Conservation (phyloP, 2,888 invertebrate species). For the Gryllus longicercus region DNA sequence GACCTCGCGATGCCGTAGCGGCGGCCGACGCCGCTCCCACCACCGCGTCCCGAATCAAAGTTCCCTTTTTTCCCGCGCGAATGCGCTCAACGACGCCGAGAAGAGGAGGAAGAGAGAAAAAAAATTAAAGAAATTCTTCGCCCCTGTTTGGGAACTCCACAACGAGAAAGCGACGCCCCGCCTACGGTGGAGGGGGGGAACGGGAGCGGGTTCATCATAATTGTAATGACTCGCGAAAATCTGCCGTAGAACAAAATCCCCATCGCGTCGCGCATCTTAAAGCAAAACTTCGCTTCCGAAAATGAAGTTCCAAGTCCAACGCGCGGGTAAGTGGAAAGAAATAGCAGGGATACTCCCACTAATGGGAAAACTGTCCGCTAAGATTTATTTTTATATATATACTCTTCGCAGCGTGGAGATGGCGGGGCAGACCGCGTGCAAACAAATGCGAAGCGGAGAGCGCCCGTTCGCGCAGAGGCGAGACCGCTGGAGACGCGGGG, state of each 20-base stretch:
- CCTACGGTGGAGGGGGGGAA: not conserved
- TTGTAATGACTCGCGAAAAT: conserved; percentile 17
- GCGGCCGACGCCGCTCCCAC: too few relatives aligned
- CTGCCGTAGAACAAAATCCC: not conserved
- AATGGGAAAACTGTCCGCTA: not conserved
- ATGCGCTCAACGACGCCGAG: not conserved
- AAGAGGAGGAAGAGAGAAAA: not conserved
- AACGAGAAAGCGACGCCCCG: not conserved
- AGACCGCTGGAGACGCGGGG: too few relatives aligned
- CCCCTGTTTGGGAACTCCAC: conserved; percentile 1
- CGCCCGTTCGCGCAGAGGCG: not conserved
- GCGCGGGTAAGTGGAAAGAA: not conserved
- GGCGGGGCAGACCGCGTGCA: not conserved
- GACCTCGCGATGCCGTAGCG: not conserved
- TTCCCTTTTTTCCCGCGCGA: not conserved
- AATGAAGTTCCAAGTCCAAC: not conserved
- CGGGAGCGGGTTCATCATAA: not conserved
- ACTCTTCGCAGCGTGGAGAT: not conserved
- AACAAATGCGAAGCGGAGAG: not conserved
- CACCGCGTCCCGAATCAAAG: not conserved
- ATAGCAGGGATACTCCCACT: conserved; percentile 17
- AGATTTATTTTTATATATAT: conserved; percentile 7
- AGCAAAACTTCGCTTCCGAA: conserved; percentile 4
- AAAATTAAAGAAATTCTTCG: conserved; percentile 1
- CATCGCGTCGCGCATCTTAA: not conserved